Conservation (phyloP, 1,140 invertebrate species). For the Choristoneura fumiferana region DNA sequence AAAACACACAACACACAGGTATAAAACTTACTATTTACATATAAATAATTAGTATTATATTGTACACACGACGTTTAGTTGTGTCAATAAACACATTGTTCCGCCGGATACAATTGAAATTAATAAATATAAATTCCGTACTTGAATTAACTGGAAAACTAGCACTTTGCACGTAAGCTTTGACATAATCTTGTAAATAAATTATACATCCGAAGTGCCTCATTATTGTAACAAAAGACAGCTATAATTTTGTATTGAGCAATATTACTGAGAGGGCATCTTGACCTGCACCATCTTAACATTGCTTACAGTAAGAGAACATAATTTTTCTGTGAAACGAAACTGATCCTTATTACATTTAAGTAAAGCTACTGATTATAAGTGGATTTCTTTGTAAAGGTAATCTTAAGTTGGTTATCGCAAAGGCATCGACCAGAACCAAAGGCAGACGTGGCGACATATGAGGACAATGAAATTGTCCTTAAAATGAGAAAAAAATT, state of each 20-base stretch:
- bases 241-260: conserved; percentile 14
- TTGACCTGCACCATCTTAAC: not conserved
- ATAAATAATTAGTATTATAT: too few relatives aligned
- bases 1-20: too few relatives aligned
- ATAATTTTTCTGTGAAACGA: too few relatives aligned
- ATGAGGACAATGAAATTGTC: conserved; percentile 12
- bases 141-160: too few relatives aligned
- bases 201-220: conserved; percentile 8
- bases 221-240: not conserved
- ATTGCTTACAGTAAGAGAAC: not conserved
- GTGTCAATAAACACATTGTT: too few relatives aligned
- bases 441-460: not conserved
- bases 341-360: too few relatives aligned
- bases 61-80: too few relatives aligned
- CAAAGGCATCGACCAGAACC: not conserved
- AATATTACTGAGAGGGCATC: conserved; percentile 10
- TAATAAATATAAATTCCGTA: too few relatives aligned
- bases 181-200: not conserved
- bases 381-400: not conserved
- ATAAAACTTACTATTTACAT: too few relatives aligned
- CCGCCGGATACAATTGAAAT: too few relatives aligned
- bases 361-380: not conserved
- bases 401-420: not conserved
- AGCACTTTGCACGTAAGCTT: too few relatives aligned
- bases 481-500: conserved; percentile 8